Conservation (phyloP, 92 coral and sea anemone genomes). For the Chrysogorgia sp. region DNA sequence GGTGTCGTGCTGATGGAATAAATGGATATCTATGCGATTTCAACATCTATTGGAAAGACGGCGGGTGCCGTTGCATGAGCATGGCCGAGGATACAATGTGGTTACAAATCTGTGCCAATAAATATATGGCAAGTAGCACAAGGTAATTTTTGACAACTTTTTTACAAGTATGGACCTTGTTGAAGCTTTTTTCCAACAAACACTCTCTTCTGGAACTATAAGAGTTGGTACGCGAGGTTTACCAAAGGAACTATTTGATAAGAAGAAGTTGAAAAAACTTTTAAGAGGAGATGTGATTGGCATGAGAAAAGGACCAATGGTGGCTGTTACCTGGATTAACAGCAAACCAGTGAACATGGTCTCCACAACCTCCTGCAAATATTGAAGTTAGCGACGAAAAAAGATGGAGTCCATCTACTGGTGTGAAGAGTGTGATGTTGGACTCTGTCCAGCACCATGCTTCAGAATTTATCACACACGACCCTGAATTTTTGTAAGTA, state of each 20-base stretch:
- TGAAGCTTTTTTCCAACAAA: conserved; percentile 26
- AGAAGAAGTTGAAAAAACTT: conserved; percentile 7
- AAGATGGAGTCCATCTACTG: too few relatives aligned
- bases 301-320: conserved; percentile 51
- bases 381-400: too few relatives aligned
- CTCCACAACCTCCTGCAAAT: too few relatives aligned
- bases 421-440: too few relatives aligned
- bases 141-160: conserved; percentile 43
- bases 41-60: conserved; percentile 19
- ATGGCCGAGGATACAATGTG: conserved; percentile 37
- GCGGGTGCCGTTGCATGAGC: background rate
- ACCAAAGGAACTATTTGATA: conserved; percentile 7
- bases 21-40: conserved; percentile 30
- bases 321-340: conserved; percentile 38
- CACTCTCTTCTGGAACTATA: conserved; percentile 28
- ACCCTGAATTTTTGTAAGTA: too few relatives aligned
- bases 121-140: conserved; percentile 45
- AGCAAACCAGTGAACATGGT: conserved; percentile 4
- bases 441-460: too few relatives aligned
- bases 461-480: too few relatives aligned
- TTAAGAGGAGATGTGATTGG: conserved; percentile 23
- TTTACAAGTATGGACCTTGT: conserved; percentile 26
- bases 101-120: conserved; percentile 35
- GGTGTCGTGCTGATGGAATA: conserved; percentile 37
- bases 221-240: conserved; percentile 4